phyloP scores from a whole-genome alignment of 2,888 invertebrate species.

The Meiosimyza decipiens region DNA sequence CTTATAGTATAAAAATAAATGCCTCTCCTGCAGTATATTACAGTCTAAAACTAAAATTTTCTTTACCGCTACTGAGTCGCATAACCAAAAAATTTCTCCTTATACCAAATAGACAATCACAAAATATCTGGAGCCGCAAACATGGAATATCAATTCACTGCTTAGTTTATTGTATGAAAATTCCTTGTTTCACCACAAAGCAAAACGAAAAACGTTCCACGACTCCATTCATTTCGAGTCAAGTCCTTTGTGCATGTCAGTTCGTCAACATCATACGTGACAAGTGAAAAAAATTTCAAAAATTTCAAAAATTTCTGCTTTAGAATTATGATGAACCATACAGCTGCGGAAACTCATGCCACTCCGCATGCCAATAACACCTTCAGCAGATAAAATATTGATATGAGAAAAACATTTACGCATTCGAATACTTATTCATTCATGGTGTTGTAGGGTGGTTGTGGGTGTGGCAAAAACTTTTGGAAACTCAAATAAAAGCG shows the following conservation, averaged over 20 bases:
- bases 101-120: too few species aligned
- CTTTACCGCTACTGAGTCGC: too few species aligned
- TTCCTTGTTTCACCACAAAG: constrained; percentile 1
- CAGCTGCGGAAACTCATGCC: background rate
- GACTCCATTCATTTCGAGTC: background rate
- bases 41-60: too few species aligned
- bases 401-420: background rate
- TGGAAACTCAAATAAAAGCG: background rate
- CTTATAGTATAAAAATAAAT: too few species aligned
- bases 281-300: background rate
- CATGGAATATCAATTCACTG: too few species aligned
- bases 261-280: background rate
- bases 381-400: background rate
- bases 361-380: background rate
- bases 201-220: constrained; percentile 14
- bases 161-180: background rate
- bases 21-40: too few species aligned
- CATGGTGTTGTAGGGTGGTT: background rate
- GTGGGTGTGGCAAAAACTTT: background rate
- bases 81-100: too few species aligned
- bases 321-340: background rate
- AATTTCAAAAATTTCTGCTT: constrained; percentile 12
- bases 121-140: too few species aligned
- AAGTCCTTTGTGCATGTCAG: constrained; percentile 17
- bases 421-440: background rate